Base-by-base conservation (phyloP, 1,140 invertebrate genomes). In the Vanessa tameamea region DNA sequence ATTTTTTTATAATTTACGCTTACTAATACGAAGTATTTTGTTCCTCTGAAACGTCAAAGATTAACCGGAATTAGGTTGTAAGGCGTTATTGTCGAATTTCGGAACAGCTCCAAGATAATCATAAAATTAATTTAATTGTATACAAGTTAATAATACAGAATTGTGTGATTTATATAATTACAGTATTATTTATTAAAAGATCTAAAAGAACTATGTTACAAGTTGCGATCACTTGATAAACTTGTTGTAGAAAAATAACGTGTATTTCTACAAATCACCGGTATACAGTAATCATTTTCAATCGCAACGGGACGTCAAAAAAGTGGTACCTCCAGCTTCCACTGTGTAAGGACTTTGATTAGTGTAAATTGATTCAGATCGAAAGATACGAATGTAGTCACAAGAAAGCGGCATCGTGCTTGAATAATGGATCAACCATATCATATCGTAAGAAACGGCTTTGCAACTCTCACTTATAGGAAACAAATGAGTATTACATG, bases 291-390 rank as follows among this genome's bases (percentile, higher is more conserved):
- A 23, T 61, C 26, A 12, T 61, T 61, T 26, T 12, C 57, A 61
- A 59, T 59, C 55, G 55, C 11, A 26, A 37, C 13, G 14, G 57
- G 14, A 69, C 37, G 53, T 59, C 12, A 59, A 47, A 68, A 69
- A 69, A 69, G 43, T 57, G n/a, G 66, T 69, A 47, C 66, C 64
- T 13, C 47, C 64, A 64, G 64, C 47, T 15, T 37, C 50, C 65
- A 53, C 51, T 48, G 47, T 31, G 31, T 55, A 43, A 55, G 59
- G 23, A 78, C 63, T 67, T 73, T 81, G 80, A 82, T 77, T 80
- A 84, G 79, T 81, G 78, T 80, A 82, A 83, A 83, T 81, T 80
- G 78, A 82, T 86, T 84, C 78, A 69, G 80, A 80, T 77, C 47
- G 47, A 59, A 57, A 71, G 79, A 80, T 84, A 77, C 73, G 75